Percentiles rank a stretch among this genome's conserved stretches.
Evolutionary conservation across 2,797 vertebrate species (phyloP).

Genomic region (Simalia tracyae): DNA sequence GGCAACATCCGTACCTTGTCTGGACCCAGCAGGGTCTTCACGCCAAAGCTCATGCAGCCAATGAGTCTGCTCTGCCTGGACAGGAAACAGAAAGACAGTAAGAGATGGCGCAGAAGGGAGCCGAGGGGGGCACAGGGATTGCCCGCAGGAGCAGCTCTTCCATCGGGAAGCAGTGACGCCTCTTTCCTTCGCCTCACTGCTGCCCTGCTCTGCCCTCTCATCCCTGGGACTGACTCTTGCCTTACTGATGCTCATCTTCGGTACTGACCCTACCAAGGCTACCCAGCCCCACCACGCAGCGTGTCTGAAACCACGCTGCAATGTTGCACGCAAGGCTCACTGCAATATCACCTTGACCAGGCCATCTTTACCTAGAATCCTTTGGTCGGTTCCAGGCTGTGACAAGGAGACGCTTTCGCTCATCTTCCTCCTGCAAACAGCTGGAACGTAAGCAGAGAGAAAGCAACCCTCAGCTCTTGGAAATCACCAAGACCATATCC

Average conservation of each 20-base stretch:
- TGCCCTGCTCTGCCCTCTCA: not conserved
- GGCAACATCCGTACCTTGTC: constrained; percentile 74
- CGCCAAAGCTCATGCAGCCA: constrained; percentile 90
- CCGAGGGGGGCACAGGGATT: rapidly evolving
- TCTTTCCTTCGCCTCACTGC: not conserved
- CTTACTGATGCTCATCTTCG: not conserved
- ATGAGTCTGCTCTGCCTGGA: constrained; percentile 70
- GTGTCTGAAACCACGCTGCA: not conserved
- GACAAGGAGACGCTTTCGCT: constrained; percentile 84
- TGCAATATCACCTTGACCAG: rapidly evolving
- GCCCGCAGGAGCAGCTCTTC: not conserved
- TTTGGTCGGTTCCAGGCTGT: constrained; percentile 82
- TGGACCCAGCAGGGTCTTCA: constrained; percentile 80
- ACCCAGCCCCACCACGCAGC: not conserved
- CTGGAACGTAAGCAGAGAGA: constrained; percentile 58
- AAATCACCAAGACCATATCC: not conserved
- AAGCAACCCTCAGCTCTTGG: not conserved
- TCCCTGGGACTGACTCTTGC: not conserved
- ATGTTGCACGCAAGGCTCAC: not conserved
- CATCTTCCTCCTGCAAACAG: constrained; percentile 71
- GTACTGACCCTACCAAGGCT: not conserved
- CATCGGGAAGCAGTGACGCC: too few species aligned
- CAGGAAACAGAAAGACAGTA: not conserved
- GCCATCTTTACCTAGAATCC: constrained; percentile 75
- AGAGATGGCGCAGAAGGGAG: too few species aligned